Percentiles rank a stretch among this genome's conserved stretches.
phyloP scores from a whole-genome alignment of 1,140 invertebrate species.

The Diorhabda elongata region DNA sequence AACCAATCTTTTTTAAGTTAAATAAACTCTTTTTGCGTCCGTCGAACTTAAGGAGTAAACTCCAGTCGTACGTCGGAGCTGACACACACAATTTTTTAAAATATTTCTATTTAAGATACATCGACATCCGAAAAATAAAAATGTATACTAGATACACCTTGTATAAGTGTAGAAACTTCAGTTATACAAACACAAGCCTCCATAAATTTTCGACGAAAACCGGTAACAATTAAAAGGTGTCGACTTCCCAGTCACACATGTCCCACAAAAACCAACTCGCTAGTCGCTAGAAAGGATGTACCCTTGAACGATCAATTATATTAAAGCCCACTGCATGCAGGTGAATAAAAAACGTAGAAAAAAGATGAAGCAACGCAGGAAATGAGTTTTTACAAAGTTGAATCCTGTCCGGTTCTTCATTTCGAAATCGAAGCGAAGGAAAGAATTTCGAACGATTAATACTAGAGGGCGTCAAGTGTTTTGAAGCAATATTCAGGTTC shows the following conservation, averaged over 20 bases:
- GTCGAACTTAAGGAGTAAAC: no score
- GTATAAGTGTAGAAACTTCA: no score
- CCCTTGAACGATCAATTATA: slow-evolving; percentile 16
- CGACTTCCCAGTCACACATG: background rate
- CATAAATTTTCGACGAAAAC: background rate
- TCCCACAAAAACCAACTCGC: background rate
- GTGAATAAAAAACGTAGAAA: slow-evolving; percentile 13
- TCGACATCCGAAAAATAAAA: no score
- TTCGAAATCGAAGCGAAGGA: slow-evolving; percentile 1
- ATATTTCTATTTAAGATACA: no score
- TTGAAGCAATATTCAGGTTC: no score
- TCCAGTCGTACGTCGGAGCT: no score
- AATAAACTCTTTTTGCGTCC: no score
- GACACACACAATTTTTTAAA: no score
- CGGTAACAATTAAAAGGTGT: background rate
- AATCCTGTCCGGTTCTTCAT: slow-evolving; percentile 24
- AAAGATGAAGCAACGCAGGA: slow-evolving; percentile 20
- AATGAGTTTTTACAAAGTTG: slow-evolving; percentile 28
- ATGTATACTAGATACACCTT: no score
- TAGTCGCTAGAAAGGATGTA: slow-evolving; percentile 7
- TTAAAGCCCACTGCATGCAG: slow-evolving; percentile 10
- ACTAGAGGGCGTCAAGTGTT: no score
- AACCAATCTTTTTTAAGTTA: no score
- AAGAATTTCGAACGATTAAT: background rate
- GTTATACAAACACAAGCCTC: no score